phyloP scores from a whole-genome alignment of 2,888 invertebrate genomes.

The Dascillus cervinus region DNA sequence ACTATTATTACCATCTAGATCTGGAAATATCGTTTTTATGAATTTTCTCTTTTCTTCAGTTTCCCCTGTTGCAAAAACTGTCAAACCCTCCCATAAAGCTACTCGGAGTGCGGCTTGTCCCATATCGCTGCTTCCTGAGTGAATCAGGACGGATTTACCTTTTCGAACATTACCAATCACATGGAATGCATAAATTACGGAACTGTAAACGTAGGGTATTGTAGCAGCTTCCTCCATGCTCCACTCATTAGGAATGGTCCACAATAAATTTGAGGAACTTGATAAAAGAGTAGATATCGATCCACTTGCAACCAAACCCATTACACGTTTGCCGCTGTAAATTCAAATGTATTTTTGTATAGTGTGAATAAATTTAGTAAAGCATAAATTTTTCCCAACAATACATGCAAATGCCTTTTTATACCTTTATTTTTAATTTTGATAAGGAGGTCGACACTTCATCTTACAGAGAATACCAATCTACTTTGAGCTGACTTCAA shows the following conservation, averaged over 20 bases:
- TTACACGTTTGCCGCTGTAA: slow-evolving; percentile 50
- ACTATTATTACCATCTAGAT: slow-evolving; percentile 27
- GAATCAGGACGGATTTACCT: slow-evolving; percentile 40
- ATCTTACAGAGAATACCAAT: too few relatives aligned
- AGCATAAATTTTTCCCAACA: too few relatives aligned
- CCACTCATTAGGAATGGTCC: slow-evolving; percentile 64
- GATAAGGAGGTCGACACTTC: too few relatives aligned
- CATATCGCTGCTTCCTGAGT: slow-evolving; percentile 58
- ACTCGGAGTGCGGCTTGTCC: slow-evolving; percentile 65
- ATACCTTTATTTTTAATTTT: too few relatives aligned
- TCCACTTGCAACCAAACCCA: slow-evolving; percentile 53
- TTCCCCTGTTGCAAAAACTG: slow-evolving; percentile 59
- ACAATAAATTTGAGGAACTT: slow-evolving; percentile 47
- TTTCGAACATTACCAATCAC: slow-evolving; percentile 22
- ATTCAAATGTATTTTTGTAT: too few relatives aligned
- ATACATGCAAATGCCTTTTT: too few relatives aligned
- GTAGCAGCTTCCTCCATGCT: slow-evolving; percentile 62
- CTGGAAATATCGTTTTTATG: slow-evolving; percentile 40
- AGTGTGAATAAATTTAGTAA: too few relatives aligned
- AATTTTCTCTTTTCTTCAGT: slow-evolving; percentile 52
- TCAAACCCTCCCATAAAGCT: slow-evolving; percentile 53
- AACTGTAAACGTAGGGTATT: slow-evolving; percentile 62
- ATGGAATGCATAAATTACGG: slow-evolving; percentile 43
- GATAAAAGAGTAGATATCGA: slow-evolving; percentile 54
- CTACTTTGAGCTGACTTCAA: too few relatives aligned